phyloP scores from a whole-genome alignment of 2,113 vertebrate species.

The Hemicordylus capensis region DNA sequence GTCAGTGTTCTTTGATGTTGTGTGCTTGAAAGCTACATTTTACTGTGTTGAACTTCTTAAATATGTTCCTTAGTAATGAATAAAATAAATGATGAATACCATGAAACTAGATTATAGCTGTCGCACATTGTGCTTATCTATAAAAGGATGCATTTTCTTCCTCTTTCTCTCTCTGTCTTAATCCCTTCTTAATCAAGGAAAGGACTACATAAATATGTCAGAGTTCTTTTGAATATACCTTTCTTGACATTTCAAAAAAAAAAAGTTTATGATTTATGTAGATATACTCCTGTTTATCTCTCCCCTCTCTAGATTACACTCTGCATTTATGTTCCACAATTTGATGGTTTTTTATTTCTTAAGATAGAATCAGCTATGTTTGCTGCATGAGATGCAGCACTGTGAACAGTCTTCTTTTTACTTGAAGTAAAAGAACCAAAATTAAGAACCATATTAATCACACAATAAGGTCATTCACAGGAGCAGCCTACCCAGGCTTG shows the following conservation, averaged over 20 bases:
- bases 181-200: slow-evolving; percentile 21
- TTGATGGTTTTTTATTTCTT: neutral
- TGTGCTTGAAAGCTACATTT: slow-evolving; percentile 9
- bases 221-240: neutral
- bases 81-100: slow-evolving; percentile 42
- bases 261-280: neutral
- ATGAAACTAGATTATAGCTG: slow-evolving; percentile 8
- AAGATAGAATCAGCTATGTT: neutral
- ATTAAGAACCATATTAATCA: neutral
- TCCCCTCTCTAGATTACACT: neutral
- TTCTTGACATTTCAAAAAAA: slow-evolving; percentile 4
- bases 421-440: neutral
- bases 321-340: neutral
- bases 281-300: neutral
- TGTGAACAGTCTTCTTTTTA: neutral
- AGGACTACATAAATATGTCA: neutral
- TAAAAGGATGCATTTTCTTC: neutral
- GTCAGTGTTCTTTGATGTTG: slow-evolving; percentile 18
- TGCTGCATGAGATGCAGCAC: neutral
- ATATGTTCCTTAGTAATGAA: slow-evolving; percentile 1
- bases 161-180: neutral
- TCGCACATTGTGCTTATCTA: neutral
- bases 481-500: no score
- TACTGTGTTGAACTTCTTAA: slow-evolving; percentile 6
- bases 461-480: no score